Evolutionary conservation across 2,113 vertebrate genomes (phyloP).

Genomic region (Myotis davidii): DNA sequence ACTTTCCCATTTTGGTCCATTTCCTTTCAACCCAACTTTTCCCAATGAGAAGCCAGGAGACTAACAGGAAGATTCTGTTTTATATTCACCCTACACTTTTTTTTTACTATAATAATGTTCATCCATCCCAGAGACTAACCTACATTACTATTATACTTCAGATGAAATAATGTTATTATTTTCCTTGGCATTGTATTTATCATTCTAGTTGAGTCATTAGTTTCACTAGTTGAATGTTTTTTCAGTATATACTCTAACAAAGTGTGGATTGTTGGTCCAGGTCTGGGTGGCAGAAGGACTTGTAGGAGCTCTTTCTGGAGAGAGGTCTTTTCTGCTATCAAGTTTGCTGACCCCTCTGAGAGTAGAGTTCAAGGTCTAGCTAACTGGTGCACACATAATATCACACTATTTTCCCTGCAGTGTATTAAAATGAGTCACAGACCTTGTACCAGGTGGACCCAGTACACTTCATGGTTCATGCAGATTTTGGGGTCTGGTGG

Average conservation of each 20-base stretch:
- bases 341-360: background rate
- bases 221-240: background rate
- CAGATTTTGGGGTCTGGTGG: background rate
- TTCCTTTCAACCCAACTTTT: constrained; percentile 13
- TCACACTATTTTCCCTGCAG: background rate
- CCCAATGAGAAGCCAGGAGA: background rate
- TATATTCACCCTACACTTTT: background rate
- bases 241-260: background rate
- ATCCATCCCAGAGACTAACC: background rate
- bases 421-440: background rate
- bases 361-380: background rate
- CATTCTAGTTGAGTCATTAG: background rate
- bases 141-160: background rate
- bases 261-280: background rate
- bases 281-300: background rate
- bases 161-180: constrained; percentile 6
- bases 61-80: background rate
- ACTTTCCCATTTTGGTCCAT: constrained; percentile 21
- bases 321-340: background rate
- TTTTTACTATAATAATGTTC: background rate
- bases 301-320: background rate
- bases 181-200: background rate
- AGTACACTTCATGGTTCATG: background rate
- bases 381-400: background rate
- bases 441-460: background rate